Evolutionary conservation across 2,113 vertebrate species (phyloP).

Genomic region (Peromyscus maniculatus): DNA sequence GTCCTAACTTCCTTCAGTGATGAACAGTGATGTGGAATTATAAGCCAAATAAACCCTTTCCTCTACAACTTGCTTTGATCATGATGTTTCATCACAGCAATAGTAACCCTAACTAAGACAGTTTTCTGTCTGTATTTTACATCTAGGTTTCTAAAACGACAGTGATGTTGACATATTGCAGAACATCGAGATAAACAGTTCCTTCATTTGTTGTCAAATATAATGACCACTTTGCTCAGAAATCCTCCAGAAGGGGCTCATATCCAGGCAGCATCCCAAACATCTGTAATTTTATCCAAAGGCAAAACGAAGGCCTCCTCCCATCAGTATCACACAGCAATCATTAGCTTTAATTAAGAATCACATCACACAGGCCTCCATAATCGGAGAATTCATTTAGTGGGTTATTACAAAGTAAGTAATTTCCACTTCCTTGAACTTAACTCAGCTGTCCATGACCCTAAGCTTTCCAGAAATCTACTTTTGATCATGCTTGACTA

Average conservation of each 20-base stretch:
- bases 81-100: neutral
- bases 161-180: conserved; percentile 60
- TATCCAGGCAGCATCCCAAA: neutral
- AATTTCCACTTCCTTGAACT: conserved; percentile 80
- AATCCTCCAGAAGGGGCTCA: neutral
- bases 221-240: neutral
- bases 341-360: conserved; percentile 79
- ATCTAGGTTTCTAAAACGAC: conserved; percentile 55
- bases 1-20: neutral
- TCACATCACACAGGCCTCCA: conserved; percentile 60
- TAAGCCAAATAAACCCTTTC: no score
- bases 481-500: conserved; percentile 73
- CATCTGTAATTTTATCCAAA: conserved; percentile 61
- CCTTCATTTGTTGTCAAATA: conserved; percentile 49
- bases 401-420: conserved; percentile 73
- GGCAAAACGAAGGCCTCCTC: conserved; percentile 58
- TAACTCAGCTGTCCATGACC: conserved; percentile 54
- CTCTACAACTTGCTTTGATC: neutral
- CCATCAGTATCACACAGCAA: conserved; percentile 53
- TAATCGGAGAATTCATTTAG: conserved; percentile 79
- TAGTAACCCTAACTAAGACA: neutral
- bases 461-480: conserved; percentile 62
- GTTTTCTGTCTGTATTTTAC: conserved; percentile 41
- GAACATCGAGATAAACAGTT: conserved; percentile 33
- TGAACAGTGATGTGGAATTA: neutral